These are phyloP conservation scores for Eretmochelys imbricata DNA, from an alignment of 2,113 vertebrate genomes.

Conservation along the genomic window DNA sequence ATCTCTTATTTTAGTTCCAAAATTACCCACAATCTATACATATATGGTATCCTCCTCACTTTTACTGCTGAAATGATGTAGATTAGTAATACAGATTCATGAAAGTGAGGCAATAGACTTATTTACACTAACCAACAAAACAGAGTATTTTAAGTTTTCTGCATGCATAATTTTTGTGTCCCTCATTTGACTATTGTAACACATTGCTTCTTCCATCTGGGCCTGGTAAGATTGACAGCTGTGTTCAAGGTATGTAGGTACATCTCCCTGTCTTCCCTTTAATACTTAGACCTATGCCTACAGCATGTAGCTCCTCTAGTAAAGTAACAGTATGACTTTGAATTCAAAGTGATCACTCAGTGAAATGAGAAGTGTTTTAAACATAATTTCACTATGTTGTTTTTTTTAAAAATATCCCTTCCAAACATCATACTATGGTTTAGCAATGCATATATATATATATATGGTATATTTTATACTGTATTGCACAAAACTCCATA, in stretches of 20 bases:
- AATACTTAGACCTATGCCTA: background rate
- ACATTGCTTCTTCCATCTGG: rapidly evolving
- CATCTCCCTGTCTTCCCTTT: background rate
- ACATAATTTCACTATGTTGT: background rate
- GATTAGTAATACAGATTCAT: background rate
- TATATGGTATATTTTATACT: conserved; percentile 19
- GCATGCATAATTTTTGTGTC: background rate
- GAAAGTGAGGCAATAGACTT: background rate
- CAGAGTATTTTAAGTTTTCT: conserved; percentile 22
- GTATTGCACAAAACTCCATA: conserved; percentile 52
- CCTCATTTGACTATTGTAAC: background rate
- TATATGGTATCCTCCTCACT: rapidly evolving
- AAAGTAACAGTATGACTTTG: conserved; percentile 21
- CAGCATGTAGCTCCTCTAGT: background rate
- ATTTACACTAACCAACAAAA: conserved; percentile 2
- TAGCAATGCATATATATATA: conserved; percentile 42
- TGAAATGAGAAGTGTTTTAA: conserved; percentile 21
- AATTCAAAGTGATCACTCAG: conserved; percentile 20
- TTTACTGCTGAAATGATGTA: background rate
- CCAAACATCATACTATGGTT: conserved; percentile 33
- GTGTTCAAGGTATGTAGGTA: background rate
- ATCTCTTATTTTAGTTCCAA: background rate
- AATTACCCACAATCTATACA: background rate
- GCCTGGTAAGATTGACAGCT: background rate
- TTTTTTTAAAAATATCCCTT: conserved; percentile 40